Evolutionary conservation across 2,888 invertebrate species (phyloP).

Genomic region (Therioaphis trifolii): DNA sequence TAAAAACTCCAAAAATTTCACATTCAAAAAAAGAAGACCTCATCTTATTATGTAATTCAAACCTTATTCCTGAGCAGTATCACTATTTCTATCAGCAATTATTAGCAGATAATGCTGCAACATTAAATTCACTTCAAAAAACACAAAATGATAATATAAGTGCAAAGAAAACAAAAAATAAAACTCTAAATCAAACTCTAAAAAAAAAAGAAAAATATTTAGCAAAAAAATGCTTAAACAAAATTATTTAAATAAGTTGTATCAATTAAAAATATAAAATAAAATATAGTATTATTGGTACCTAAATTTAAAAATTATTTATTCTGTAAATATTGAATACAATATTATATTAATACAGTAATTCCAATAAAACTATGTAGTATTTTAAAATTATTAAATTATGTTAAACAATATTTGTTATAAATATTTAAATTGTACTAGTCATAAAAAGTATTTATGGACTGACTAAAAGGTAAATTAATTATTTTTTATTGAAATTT

Average conservation of each 20-base stretch:
- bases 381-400: too few species aligned
- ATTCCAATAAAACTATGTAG: too few species aligned
- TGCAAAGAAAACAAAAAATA: not conserved
- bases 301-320: too few species aligned
- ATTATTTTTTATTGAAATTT: not conserved
- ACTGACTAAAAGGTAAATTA: not conserved
- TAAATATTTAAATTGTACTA: not conserved
- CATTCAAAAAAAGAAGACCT: conserved; percentile 4
- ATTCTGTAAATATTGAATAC: not conserved
- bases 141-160: not conserved
- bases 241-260: not conserved
- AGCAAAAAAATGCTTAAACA: conserved; percentile 1
- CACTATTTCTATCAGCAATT: not conserved
- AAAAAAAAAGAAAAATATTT: not conserved
- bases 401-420: too few species aligned
- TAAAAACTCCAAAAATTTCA: not conserved
- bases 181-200: not conserved
- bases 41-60: not conserved
- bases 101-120: not conserved
- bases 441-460: not conserved
- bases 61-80: not conserved
- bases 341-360: too few species aligned
- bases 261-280: not conserved
- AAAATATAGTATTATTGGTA: not conserved
- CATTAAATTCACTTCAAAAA: not conserved